Evolutionary conservation across 35 echinoderm and acorn worm genomes (phyloP), one percentile per base, ranked within the genome.

Genomic region (Apostichopus californicus): DNA sequence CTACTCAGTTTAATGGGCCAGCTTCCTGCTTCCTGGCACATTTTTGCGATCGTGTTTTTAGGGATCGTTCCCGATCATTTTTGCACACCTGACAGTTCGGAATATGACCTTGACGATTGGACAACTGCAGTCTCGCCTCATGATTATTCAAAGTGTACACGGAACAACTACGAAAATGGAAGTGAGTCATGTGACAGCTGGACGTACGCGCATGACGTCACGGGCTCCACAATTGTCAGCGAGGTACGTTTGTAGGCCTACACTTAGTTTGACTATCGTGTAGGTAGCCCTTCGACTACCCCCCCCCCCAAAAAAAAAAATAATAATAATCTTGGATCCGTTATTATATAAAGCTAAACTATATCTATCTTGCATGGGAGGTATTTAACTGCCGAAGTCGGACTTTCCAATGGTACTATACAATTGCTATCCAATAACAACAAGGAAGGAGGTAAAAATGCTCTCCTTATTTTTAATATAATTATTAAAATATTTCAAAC

Each of bases 11-110:
- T 5, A 1, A 89, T 89, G 21, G 86, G 61, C 20, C 86, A 89
- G 63, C 63, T 89, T 25, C 86, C 86, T 3, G 86, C 86, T 68
- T 89, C 86, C 6, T 89, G 86, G 86, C 86, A 89, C 17, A 89
- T 89, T 17, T 89, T 89, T 13, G 86, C 23, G 5, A 66, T 72
- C 13, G 86, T 89, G 22, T 89, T 89, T 89, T 55, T 89, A 28
- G 86, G 86, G 1, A 34, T 34, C 86, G 52, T 6, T 12, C 86
- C 86, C 0, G 86, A 89, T 14, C 64, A 89, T 72, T 17, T 66
- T 72, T 89, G 86, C 15, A 64, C 20, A 20, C 0, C 52, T 64
- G 15, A 8, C n/a, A 17, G 0, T 15, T 18, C 9, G n/a, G 63
- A 73, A 55, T 61, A 12, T 8, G 13, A 53, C 80, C 14, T 53